Conservation (phyloP, 2,113 vertebrate species). For the Gambusia affinis region DNA sequence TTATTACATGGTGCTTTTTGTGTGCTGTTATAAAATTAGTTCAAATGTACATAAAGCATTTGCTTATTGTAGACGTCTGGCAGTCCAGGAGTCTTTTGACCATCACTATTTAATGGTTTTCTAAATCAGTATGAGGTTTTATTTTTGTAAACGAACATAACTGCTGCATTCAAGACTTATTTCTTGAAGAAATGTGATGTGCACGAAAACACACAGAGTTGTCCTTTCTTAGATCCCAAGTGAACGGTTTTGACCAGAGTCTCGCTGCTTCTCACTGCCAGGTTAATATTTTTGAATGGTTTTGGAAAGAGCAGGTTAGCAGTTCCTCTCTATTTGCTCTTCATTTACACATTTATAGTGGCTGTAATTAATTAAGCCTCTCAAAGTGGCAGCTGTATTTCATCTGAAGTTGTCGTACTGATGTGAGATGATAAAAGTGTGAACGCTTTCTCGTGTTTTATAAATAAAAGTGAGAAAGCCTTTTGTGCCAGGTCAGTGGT, state of each 20-base stretch:
- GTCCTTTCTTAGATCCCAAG: neutral
- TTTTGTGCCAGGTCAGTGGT: neutral
- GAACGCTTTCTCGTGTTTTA: neutral
- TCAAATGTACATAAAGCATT: neutral
- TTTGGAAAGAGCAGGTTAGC: neutral
- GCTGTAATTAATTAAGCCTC: constrained; percentile 18
- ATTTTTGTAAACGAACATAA: neutral
- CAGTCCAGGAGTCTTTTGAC: neutral
- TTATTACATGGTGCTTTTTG: neutral
- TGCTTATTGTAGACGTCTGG: neutral
- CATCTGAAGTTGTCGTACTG: neutral
- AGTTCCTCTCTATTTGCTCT: neutral
- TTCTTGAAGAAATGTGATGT: neutral
- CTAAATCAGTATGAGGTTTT: neutral
- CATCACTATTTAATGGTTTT: neutral
- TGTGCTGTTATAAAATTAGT: neutral
- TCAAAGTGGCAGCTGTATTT: neutral
- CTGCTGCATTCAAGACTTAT: neutral
- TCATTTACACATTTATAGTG: neutral
- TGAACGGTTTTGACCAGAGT: neutral
- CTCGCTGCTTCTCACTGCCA: constrained; percentile 6
- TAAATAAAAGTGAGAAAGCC: neutral
- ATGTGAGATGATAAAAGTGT: neutral
- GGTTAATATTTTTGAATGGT: neutral
- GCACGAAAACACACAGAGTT: neutral